These are phyloP conservation scores for Armadillidium nasatum DNA, from an alignment of 1,140 invertebrate species.

Conservation along the genomic window DNA sequence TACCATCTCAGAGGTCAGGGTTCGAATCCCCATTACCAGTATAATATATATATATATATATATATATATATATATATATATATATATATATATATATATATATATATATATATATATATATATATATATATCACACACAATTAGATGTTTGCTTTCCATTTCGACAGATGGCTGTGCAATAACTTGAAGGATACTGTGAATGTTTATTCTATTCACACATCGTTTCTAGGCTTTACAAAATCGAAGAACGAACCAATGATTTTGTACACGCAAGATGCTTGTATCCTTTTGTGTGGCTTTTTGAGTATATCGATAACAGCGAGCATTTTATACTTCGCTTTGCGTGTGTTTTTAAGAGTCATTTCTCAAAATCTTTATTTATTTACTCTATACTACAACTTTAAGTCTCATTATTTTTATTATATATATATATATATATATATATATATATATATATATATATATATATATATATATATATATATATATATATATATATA, in stretches of 20 bases:
- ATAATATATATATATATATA: too few relatives aligned
- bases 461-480: too few relatives aligned
- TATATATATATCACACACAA: too few relatives aligned
- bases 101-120: too few relatives aligned
- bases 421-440: too few relatives aligned
- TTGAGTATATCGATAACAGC: neutral
- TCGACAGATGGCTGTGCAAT: slow-evolving; percentile 56
- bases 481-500: too few relatives aligned
- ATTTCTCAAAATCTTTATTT: neutral
- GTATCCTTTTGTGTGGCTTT: slow-evolving; percentile 70
- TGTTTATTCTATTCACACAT: slow-evolving; percentile 76
- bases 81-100: too few relatives aligned
- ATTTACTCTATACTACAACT: neutral
- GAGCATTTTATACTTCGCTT: neutral
- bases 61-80: too few relatives aligned
- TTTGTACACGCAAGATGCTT: slow-evolving; percentile 82
- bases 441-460: too few relatives aligned
- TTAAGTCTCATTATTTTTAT: too few relatives aligned
- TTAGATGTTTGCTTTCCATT: slow-evolving; percentile 16
- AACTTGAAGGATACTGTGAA: slow-evolving; percentile 68
- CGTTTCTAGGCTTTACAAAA: slow-evolving; percentile 73
- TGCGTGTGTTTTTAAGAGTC: neutral
- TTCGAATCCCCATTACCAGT: too few relatives aligned
- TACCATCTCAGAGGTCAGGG: too few relatives aligned
- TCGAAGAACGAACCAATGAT: slow-evolving; percentile 61